These are phyloP conservation scores for Spizaetus ornatus DNA, from an alignment of 2,113 vertebrate genomes.

Conservation along the genomic window DNA sequence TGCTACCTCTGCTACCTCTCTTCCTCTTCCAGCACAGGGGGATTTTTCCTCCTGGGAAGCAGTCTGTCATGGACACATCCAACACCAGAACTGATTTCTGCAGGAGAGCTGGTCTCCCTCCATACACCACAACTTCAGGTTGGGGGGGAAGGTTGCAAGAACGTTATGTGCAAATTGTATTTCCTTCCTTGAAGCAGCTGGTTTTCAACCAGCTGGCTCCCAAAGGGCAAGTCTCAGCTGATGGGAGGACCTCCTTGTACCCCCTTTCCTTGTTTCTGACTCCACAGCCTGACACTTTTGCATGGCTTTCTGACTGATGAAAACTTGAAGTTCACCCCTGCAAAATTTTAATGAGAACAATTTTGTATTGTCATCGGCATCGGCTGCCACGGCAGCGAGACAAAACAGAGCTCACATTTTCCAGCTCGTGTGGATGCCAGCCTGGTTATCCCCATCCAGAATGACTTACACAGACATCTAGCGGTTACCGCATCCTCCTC, in stretches of 20 bases:
- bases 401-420: constrained; percentile 39
- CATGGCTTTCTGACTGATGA: background rate
- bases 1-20: background rate
- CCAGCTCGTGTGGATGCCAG: background rate
- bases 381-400: background rate
- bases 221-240: background rate
- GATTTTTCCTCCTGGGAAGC: background rate
- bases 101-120: background rate
- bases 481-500: background rate
- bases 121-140: background rate
- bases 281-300: background rate
- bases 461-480: background rate
- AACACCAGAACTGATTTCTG: background rate
- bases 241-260: background rate
- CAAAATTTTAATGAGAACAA: background rate
- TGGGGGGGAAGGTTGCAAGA: background rate
- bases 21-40: background rate
- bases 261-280: background rate
- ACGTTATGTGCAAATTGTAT: background rate
- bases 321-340: background rate
- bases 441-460: background rate
- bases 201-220: background rate
- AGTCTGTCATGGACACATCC: background rate
- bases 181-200: background rate
- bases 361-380: background rate